Percentiles rank a stretch among this genome's conserved stretches.
phyloP scores from a whole-genome alignment of 2,797 vertebrate genomes.

The Denticeps clupeoides region DNA sequence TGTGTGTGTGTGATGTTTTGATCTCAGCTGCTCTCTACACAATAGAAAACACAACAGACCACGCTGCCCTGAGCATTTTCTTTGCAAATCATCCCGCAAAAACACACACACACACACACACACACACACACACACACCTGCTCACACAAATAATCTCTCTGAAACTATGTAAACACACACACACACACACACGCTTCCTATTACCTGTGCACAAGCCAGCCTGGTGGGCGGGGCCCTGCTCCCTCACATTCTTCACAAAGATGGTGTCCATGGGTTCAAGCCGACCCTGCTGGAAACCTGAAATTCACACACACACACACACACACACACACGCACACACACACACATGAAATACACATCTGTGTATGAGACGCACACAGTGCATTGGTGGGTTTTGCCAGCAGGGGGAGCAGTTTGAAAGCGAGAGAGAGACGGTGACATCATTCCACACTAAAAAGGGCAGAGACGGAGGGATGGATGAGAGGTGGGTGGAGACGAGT shows the following conservation, averaged over 20 bases:
- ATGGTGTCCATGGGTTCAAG: conserved; percentile 98
- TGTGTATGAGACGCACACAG: neutral
- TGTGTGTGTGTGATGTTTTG: too few relatives aligned
- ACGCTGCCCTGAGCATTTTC: too few relatives aligned
- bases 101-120: neutral
- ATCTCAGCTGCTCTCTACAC: too few relatives aligned
- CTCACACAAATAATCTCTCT: conserved; percentile 6
- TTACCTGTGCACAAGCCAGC: conserved; percentile 73
- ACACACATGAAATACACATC: neutral
- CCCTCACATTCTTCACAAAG: conserved; percentile 92
- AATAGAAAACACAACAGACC: neutral
- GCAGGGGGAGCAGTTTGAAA: too few relatives aligned
- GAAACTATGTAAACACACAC: conserved; percentile 2
- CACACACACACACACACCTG: conserved; percentile 11
- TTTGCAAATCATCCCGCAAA: neutral
- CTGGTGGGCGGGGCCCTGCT: conserved; percentile 81
- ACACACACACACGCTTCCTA: conserved; percentile 1
- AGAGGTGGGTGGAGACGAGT: neutral
- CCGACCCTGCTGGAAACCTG: conserved; percentile 60
- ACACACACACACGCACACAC: too few relatives aligned
- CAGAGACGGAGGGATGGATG: too few relatives aligned
- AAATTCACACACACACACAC: neutral
- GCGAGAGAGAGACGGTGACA: too few relatives aligned
- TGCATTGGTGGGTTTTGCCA: neutral
- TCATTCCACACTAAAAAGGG: too few relatives aligned